phyloP scores from a whole-genome alignment of 2,113 vertebrate genomes.

The Macquaria australasica region DNA sequence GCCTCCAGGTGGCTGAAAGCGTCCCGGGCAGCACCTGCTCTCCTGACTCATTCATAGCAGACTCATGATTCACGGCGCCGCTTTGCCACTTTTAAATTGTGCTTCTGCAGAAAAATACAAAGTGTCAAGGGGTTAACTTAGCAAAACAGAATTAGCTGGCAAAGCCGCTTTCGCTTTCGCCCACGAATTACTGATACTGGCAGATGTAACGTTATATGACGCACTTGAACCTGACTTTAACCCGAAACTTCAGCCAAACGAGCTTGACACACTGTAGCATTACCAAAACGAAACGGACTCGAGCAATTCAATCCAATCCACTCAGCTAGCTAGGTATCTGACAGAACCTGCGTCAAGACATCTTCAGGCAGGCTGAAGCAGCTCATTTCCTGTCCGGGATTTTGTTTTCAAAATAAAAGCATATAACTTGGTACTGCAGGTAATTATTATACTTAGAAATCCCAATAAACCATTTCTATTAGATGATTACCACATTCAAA shows the following conservation, averaged over 20 bases:
- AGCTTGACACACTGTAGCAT: not conserved
- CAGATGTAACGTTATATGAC: not conserved
- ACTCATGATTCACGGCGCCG: slow-evolving; percentile 53
- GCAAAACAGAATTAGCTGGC: not conserved
- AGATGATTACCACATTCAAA: not conserved
- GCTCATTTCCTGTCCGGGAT: slow-evolving; percentile 33
- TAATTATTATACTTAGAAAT: not conserved
- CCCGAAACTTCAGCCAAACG: slow-evolving; percentile 40
- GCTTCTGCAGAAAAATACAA: slow-evolving; percentile 61
- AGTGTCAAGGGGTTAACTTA: slow-evolving; percentile 33
- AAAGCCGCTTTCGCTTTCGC: not conserved
- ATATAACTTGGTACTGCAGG: no score
- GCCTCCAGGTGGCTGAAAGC: slow-evolving; percentile 53
- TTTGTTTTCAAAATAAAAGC: slow-evolving; percentile 65
- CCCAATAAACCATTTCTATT: not conserved
- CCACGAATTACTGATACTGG: not conserved
- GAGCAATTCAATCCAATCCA: not conserved
- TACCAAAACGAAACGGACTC: slow-evolving; percentile 62
- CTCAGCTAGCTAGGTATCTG: slow-evolving; percentile 17
- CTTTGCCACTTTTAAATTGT: slow-evolving; percentile 57
- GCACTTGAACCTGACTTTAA: slow-evolving; percentile 23
- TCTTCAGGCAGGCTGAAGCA: accelerated
- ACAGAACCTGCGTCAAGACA: slow-evolving; percentile 27
- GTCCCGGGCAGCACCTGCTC: slow-evolving; percentile 44
- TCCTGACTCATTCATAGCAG: slow-evolving; percentile 72